Base-by-base conservation (phyloP, 2,113 vertebrate genomes). In the Pelecanus crispus region DNA sequence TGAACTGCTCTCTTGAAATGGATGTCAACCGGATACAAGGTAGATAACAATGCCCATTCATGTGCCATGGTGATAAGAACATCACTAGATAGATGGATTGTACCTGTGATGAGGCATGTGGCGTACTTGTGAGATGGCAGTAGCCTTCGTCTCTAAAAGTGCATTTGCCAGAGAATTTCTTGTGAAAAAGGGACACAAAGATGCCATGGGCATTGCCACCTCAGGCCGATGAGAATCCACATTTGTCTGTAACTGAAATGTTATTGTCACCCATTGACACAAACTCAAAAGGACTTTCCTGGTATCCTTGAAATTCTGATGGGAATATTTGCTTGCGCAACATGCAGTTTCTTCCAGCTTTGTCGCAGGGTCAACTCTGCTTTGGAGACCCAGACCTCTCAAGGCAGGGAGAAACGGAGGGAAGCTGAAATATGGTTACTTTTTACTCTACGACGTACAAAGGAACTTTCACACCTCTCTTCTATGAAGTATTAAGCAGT, bases 191-290 rank as follows among this genome's bases (percentile, higher is more conserved):
- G 47, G 44, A 58, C 65, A 74, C 7, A 8, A 28, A 84, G 32
- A 21, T 83, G 68, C 52, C 77, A 17, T 2, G 2, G 26, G 50
- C n/a, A 12, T 44, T 82, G 61, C 36, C 82, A 80, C 53, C 62
- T 90, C 0, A 0, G 28, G n/a, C 56, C 89, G 26, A 47, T 2
- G 42, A 42, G 36, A 65, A 38, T 55, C 32, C 0, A 0, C 9
- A 7, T 42, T 56, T 72, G 50, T 40, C 73, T 42, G 38, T 40
- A n/a, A 55, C 1, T 73, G 32, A 62, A 50, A 90, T 63, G 72
- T 42, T 26, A 14, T 44, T 45, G 26, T 78, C 56, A 59, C 52
- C 32, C n/a, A 8, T 15, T 85, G 50, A 44, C 61, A 74, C 38
- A 40, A 63, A 56, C 13, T 53, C 53, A 40, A n/a, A 59, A 92